Evolutionary conservation across 2,888 invertebrate genomes (phyloP).

Genomic region (Physocephala rufipes): DNA sequence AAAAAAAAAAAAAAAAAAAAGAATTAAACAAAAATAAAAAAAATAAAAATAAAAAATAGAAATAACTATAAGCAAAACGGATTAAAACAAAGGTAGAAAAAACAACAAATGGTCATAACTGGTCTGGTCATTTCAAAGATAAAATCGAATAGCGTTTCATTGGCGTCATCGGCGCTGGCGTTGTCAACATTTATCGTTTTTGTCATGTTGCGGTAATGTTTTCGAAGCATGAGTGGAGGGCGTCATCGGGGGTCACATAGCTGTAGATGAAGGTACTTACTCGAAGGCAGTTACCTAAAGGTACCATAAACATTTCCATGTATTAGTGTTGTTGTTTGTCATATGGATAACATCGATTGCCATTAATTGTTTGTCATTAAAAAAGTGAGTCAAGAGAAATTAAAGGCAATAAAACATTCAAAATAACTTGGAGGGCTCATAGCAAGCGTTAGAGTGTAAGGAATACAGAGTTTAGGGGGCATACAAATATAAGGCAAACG

Average conservation of each 20-base stretch:
- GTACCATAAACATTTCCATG: no score
- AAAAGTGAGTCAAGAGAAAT: background rate
- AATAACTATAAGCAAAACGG: background rate
- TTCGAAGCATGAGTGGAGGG: no score
- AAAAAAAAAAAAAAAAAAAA: background rate
- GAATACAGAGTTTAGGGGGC: no score
- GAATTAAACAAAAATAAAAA: background rate
- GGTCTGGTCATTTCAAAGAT: constrained; percentile 6
- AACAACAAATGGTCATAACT: background rate
- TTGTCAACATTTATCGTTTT: constrained; percentile 1
- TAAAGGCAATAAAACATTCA: constrained; percentile 1
- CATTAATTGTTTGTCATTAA: constrained; percentile 26
- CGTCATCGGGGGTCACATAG: background rate
- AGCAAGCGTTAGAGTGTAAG: no score
- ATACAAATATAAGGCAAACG: no score
- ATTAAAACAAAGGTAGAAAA: no score
- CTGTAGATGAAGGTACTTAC: no score
- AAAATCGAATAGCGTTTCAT: constrained; percentile 1
- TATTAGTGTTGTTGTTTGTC: no score
- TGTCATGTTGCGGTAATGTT: background rate
- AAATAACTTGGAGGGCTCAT: no score
- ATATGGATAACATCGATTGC: background rate
- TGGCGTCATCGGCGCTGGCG: constrained; percentile 6
- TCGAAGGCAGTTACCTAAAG: no score
- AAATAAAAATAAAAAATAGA: background rate